Evolutionary conservation across 2,888 invertebrate genomes (phyloP).

Genomic region (Lottia scabra): DNA sequence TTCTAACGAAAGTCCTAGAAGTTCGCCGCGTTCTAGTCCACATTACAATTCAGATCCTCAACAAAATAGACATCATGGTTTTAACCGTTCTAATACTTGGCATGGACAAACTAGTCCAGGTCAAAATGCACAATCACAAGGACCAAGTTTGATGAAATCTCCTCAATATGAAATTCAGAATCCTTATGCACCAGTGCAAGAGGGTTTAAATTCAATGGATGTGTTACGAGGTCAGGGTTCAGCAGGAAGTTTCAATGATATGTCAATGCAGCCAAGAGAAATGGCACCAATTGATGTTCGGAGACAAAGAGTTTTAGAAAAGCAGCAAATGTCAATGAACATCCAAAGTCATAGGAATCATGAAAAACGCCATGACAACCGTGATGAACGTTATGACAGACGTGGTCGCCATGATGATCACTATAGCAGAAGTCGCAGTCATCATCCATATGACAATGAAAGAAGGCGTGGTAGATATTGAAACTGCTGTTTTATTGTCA

Average conservation of each 20-base stretch:
- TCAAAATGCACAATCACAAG: slow-evolving; percentile 2
- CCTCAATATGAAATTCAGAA: slow-evolving; percentile 12
- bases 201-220: slow-evolving; percentile 6
- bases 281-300: slow-evolving; percentile 27
- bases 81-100: slow-evolving; percentile 40
- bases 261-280: not conserved
- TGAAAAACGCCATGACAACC: not conserved
- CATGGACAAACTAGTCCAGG: slow-evolving; percentile 26
- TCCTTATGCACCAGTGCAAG: slow-evolving; percentile 7
- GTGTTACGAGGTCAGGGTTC: slow-evolving; percentile 19
- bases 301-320: slow-evolving; percentile 31
- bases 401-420: not conserved
- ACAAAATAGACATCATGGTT: slow-evolving; percentile 9
- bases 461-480: not conserved
- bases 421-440: not conserved
- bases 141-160: not conserved
- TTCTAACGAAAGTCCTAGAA: not conserved
- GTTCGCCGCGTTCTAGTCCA: slow-evolving; percentile 1
- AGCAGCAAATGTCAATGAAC: slow-evolving; percentile 26
- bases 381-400: not conserved
- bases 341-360: slow-evolving; percentile 27
- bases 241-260: slow-evolving; percentile 14
- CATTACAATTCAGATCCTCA: slow-evolving; percentile 10
- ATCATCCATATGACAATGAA: not conserved
- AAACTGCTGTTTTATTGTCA: not conserved